phyloP scores from a whole-genome alignment of 2,888 invertebrate species.

The Hesperia comma region DNA sequence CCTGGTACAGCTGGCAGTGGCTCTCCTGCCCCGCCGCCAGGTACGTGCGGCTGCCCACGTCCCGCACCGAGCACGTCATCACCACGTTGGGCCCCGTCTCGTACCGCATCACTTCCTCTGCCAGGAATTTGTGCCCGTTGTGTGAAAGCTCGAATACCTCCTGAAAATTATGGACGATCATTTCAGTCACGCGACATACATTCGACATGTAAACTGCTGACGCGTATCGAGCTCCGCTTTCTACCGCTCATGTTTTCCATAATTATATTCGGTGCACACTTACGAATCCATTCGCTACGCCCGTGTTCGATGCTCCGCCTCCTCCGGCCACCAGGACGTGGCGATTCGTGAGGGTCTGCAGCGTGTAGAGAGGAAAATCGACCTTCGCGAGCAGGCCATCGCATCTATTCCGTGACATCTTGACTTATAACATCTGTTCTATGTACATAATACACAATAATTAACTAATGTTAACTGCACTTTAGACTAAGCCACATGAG shows the following conservation, averaged over 20 bases:
- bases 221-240: constrained; percentile 53
- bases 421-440: constrained; percentile 64
- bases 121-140: constrained; percentile 91
- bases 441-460: constrained; percentile 50
- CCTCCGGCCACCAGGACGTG: constrained; percentile 98
- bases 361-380: constrained; percentile 96
- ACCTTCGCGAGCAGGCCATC: constrained; percentile 93
- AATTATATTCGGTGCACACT: constrained; percentile 68
- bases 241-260: constrained; percentile 37
- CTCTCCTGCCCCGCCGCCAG: constrained; percentile 96
- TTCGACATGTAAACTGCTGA: constrained; percentile 48
- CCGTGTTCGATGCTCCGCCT: constrained; percentile 98
- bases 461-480: constrained; percentile 55
- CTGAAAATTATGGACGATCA: constrained; percentile 76
- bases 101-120: constrained; percentile 94
- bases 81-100: constrained; percentile 95
- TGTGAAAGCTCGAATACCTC: constrained; percentile 96
- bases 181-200: constrained; percentile 18
- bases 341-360: constrained; percentile 94
- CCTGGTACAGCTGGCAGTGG: constrained; percentile 93
- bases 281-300: constrained; percentile 98
- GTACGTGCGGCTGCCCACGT: constrained; percentile 89
- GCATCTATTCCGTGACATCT: constrained; percentile 80
- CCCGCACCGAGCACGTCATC: constrained; percentile 94
- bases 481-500: constrained; percentile 58